phyloP scores from a whole-genome alignment of 2,888 invertebrate genomes.

The Autographa pulchrina region DNA sequence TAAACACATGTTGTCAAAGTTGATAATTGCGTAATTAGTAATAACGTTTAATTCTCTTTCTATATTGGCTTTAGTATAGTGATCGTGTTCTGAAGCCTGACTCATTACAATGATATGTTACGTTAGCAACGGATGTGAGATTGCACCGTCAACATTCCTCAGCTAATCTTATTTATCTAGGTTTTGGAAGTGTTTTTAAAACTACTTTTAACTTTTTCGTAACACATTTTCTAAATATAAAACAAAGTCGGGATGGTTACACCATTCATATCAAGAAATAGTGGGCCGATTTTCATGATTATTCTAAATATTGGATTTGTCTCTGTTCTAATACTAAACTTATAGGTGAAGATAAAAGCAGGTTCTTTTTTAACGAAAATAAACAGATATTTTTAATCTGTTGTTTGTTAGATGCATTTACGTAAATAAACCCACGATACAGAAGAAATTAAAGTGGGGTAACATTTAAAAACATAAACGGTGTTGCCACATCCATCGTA shows the following conservation, averaged over 20 bases:
- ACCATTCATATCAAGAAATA: too few species aligned
- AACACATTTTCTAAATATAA: too few species aligned
- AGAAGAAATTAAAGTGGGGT: neutral
- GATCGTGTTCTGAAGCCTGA: neutral
- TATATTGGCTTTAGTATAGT: too few species aligned
- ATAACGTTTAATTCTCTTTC: too few species aligned
- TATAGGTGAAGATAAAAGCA: too few species aligned
- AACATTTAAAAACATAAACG: slow-evolving; percentile 1
- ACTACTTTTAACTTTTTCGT: neutral
- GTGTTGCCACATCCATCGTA: neutral
- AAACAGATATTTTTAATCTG: neutral
- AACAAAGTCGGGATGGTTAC: too few species aligned
- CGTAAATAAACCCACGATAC: neutral
- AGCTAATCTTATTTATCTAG: neutral
- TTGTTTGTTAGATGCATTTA: neutral
- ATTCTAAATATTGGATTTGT: too few species aligned
- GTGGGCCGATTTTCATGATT: too few species aligned
- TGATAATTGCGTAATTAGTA: too few species aligned
- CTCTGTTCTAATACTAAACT: too few species aligned
- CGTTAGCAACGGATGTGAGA: neutral
- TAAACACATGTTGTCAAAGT: too few species aligned
- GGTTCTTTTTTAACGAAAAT: too few species aligned
- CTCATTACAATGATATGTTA: neutral
- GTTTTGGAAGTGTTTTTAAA: neutral
- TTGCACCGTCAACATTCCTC: neutral